Evolutionary conservation across 2,113 vertebrate genomes (phyloP), one percentile per base, ranked within the genome.

Genomic region (Dasyornis broadbenti): DNA sequence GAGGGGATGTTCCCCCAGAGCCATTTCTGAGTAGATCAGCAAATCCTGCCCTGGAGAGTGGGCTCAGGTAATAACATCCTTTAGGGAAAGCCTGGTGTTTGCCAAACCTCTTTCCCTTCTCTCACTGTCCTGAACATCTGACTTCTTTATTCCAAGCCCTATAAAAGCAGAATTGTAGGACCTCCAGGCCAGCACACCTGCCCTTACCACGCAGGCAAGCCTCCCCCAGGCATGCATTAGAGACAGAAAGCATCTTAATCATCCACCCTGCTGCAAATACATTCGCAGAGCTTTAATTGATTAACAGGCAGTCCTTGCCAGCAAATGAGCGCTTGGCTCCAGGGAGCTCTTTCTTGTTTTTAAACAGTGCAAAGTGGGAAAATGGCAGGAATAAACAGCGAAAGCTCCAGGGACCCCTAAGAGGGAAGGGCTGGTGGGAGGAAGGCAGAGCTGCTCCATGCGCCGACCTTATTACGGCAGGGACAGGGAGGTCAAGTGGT

Each of bases 271-370:
- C 91, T 95, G 89, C 87, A 95, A 78, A 93, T 13, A 66, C 30
- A 1, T 87, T 86, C 3, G 0, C 89, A 79, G 93, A 90, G 89
- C 92, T 95, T 82, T 97, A 96, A 96, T 96, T 97, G 94, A 97
- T 97, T 95, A 97, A 76, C 95, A 92, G 91, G 91, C 93, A 92
- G 91, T 5, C 93, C 93, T 87, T 90, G 89, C 93, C 94, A 94
- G 95, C 93, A 95, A 91, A 95, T 53, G 91, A 95, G 84, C 31
- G 1, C 21, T 33, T 91, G 89, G 81, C 96, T 95, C 94, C 89
- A 85, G 94, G 96, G 94, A 96, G 91, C 91, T 95, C 93, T 97
- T 82, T 84, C 86, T 94, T 97, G 95, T 97, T 95, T 96, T 92
- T 95, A 94, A 97, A 96, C 96, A 97, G 84, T 79, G 84, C 93